Percentiles rank a stretch among this genome's conserved stretches.
Evolutionary conservation across 2,113 vertebrate species (phyloP).

Genomic region (Varanus komodoensis): DNA sequence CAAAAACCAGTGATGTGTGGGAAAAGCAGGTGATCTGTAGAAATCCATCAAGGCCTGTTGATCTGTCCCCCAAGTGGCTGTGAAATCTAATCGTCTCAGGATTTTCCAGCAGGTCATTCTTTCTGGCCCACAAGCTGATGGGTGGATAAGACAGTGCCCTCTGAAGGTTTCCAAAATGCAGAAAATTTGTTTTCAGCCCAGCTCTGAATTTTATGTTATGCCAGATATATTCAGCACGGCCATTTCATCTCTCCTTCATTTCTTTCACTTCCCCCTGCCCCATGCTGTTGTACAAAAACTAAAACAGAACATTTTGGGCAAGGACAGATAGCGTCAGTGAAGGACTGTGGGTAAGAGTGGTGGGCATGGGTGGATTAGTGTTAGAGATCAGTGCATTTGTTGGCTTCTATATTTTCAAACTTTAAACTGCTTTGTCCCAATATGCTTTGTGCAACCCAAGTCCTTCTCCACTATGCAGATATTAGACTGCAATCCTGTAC

Average conservation of each 20-base stretch:
- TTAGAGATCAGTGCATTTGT: too few relatives aligned
- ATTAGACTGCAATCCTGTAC: too few relatives aligned
- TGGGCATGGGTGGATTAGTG: neutral
- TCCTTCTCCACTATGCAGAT: neutral
- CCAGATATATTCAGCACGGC: neutral
- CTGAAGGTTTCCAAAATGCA: too few relatives aligned
- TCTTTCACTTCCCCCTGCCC: neutral
- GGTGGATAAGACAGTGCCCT: too few relatives aligned
- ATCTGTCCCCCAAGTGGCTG: neutral
- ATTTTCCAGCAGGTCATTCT: neutral
- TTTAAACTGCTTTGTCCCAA: neutral
- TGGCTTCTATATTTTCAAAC: neutral
- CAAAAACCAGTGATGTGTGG: too few relatives aligned
- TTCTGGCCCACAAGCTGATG: too few relatives aligned
- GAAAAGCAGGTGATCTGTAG: neutral
- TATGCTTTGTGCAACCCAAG: neutral
- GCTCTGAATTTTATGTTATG: too few relatives aligned
- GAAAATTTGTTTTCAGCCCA: too few relatives aligned
- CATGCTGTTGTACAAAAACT: neutral
- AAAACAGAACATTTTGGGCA: neutral
- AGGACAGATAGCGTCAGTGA: neutral
- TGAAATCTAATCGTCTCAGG: neutral
- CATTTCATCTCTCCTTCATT: neutral
- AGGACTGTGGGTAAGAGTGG: neutral
- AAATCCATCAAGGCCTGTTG: neutral